These are phyloP conservation scores for Aphelenchoides avenae DNA, from an alignment of 1,140 invertebrate species.

Conservation along the genomic window DNA sequence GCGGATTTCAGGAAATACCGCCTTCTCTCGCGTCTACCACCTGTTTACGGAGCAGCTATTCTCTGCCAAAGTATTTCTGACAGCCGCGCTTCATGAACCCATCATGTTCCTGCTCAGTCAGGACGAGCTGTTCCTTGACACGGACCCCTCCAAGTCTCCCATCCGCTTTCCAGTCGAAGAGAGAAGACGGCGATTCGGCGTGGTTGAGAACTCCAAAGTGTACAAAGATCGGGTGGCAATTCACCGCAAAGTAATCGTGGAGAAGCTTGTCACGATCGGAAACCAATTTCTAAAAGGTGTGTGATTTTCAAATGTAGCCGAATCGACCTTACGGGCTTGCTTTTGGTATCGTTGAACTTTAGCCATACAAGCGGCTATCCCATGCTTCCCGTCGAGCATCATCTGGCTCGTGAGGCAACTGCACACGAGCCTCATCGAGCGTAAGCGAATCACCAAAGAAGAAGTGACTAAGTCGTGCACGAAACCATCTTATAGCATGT, in stretches of 20 bases:
- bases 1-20: conserved; percentile 1
- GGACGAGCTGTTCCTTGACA: conserved; percentile 83
- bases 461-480: conserved; percentile 64
- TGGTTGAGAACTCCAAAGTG: conserved; percentile 62
- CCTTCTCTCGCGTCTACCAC: too few relatives aligned
- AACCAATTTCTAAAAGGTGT: conserved; percentile 77
- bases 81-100: conserved; percentile 81
- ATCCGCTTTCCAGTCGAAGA: conserved; percentile 72
- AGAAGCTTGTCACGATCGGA: conserved; percentile 74
- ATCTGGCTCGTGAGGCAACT: conserved; percentile 66
- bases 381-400: conserved; percentile 78
- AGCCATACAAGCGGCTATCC: conserved; percentile 74
- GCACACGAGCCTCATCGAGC: conserved; percentile 62
- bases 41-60: too few relatives aligned
- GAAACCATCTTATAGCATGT: not conserved
- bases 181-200: conserved; percentile 73
- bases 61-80: conserved; percentile 80
- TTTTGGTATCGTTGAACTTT: conserved; percentile 15
- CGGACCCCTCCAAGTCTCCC: conserved; percentile 80
- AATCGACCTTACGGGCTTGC: conserved; percentile 15
- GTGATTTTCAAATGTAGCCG: conserved; percentile 49
- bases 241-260: conserved; percentile 64
- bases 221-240: conserved; percentile 38
- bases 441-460: conserved; percentile 62
- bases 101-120: conserved; percentile 86